These are phyloP conservation scores for Miltochrista miniata DNA, from an alignment of 2,888 invertebrate genomes.

Conservation along the genomic window DNA sequence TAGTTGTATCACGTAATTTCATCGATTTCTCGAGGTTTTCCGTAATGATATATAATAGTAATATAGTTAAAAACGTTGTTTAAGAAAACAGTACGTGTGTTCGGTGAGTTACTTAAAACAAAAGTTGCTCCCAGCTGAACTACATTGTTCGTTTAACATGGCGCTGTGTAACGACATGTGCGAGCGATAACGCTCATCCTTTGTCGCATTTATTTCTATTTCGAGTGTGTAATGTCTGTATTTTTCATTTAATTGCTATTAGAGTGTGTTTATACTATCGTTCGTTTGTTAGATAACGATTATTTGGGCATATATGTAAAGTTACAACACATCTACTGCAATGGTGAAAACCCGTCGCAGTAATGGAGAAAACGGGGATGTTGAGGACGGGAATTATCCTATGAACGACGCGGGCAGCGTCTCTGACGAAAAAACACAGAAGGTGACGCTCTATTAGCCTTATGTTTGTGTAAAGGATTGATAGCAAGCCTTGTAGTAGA, in stretches of 20 bases:
- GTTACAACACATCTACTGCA: slow-evolving; percentile 62
- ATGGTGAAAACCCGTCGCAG: slow-evolving; percentile 84
- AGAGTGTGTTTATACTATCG: slow-evolving; percentile 53
- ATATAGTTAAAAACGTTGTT: slow-evolving; percentile 26
- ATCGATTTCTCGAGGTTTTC: slow-evolving; percentile 38
- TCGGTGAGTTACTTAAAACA: slow-evolving; percentile 62
- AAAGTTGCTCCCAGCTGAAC: slow-evolving; percentile 45
- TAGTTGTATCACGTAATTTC: slow-evolving; percentile 44
- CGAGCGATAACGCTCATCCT: slow-evolving; percentile 71
- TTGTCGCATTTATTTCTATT: slow-evolving; percentile 64
- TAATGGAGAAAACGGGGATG: slow-evolving; percentile 80
- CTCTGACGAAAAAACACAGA: slow-evolving; percentile 81
- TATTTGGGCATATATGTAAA: slow-evolving; percentile 60
- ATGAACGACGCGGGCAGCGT: slow-evolving; percentile 77
- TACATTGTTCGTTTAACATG: slow-evolving; percentile 72
- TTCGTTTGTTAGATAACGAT: slow-evolving; percentile 60
- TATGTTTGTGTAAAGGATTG: slow-evolving; percentile 46
- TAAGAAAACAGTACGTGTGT: slow-evolving; percentile 46
- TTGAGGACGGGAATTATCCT: slow-evolving; percentile 76
- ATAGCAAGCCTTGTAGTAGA: slow-evolving; percentile 52
- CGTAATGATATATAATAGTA: slow-evolving; percentile 28
- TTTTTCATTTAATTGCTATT: slow-evolving; percentile 50
- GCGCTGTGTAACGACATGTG: slow-evolving; percentile 78
- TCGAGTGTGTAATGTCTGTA: slow-evolving; percentile 46
- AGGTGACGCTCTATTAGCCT: slow-evolving; percentile 71